A percentile compares a stretch with the other conserved stretches of the same genome.
Conservation (phyloP, 2,113 vertebrate species). For the Poecile atricapillus region DNA sequence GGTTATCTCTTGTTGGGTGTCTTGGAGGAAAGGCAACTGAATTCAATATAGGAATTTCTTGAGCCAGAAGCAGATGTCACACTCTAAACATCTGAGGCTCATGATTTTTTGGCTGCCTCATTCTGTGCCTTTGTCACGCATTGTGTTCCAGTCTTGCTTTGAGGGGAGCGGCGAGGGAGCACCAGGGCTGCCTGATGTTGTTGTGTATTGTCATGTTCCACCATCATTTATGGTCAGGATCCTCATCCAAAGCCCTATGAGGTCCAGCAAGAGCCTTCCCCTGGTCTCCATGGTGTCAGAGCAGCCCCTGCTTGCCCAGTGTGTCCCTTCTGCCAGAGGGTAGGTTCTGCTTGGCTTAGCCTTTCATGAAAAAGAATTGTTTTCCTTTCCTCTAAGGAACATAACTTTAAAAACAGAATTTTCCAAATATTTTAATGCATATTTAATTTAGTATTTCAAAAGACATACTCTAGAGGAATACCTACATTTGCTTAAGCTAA, state of each 20-base stretch:
- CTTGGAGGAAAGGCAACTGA: slow-evolving; percentile 45
- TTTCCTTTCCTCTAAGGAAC: neutral
- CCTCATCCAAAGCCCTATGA: neutral
- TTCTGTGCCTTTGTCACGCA: slow-evolving; percentile 3
- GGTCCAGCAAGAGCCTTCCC: neutral
- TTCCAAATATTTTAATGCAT: neutral
- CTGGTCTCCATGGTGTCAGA: neutral
- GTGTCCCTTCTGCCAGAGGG: neutral
- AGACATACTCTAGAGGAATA: neutral
- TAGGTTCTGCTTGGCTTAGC: neutral
- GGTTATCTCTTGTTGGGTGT: slow-evolving; percentile 11
- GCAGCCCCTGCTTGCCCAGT: neutral
- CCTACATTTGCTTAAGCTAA: neutral
- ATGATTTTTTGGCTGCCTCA: slow-evolving; percentile 8
- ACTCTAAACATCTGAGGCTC: slow-evolving; percentile 18
- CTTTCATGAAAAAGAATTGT: neutral
- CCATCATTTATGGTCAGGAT: neutral
- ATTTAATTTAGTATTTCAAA: neutral
- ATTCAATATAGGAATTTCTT: neutral
- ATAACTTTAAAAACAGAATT: neutral
- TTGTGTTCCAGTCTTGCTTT: neutral
- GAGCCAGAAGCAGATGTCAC: slow-evolving; percentile 45
- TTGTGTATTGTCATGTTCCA: neutral
- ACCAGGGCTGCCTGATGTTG: neutral
- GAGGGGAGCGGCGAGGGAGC: accelerated